Evolutionary conservation across 1,140 invertebrate genomes (phyloP), one percentile per base, ranked within the genome.

Genomic region (Cydia pomonella): DNA sequence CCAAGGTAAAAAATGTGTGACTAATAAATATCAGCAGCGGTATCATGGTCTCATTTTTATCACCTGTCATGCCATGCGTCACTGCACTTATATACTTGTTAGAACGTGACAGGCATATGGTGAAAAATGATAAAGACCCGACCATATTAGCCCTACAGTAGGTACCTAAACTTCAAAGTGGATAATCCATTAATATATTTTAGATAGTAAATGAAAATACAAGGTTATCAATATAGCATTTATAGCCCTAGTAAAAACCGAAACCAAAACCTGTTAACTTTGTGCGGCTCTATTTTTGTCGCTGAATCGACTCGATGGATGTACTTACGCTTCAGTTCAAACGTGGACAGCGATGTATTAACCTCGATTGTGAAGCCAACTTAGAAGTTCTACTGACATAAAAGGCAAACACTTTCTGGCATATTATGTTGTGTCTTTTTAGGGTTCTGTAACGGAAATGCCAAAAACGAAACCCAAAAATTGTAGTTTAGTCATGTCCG

Each of bases 251-350:
- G n/a, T 10, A 59, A 38, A 41, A 33, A 69, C 27, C 29, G 33
- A 69, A 69, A 69, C 64, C 16, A n/a, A 41, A 69, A 38, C n/a
- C 64, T 41, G n/a, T 13, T 10, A 21, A 5, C 18, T 59, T 5
- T 2, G 64, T 69, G 64, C n/a, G 6, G n/a, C 64, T 41, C 64
- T 69, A 69, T 69, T 69, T 33, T 69, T 33, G 64, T 69, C 33
- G 64, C 64, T 69, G 64, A 69, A 38, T 69, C 64, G 77, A 75
- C 76, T 83, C 78, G 78, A 76, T 85, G 84, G 86, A 87, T 87
- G 82, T 86, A n/a, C n/a, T n/a, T n/a, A 80, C 83, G 89, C 87
- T 82, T 79, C 82, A 77, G 77, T 89, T 81, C 64, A 69, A 75
- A 77, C 79, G 29, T 29, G 38, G 66, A 69, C 23, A 33, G 77